Evolutionary conservation across 1,140 invertebrate species (phyloP).

Genomic region (Dendroctonus valens): DNA sequence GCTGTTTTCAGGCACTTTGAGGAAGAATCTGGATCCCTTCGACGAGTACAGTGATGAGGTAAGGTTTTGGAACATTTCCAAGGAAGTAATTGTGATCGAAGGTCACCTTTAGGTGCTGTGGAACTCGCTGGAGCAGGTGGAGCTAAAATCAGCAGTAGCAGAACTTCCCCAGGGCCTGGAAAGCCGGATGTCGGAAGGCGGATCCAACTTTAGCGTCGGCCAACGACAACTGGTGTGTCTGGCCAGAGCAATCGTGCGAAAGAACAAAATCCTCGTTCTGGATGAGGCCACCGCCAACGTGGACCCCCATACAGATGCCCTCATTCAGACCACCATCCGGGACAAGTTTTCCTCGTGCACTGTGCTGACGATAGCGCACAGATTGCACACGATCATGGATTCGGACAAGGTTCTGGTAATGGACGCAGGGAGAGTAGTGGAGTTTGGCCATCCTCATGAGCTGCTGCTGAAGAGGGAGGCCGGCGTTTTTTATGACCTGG

Average conservation of each 20-base stretch:
- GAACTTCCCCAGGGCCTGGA: conserved; percentile 48
- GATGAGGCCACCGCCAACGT: conserved; percentile 71
- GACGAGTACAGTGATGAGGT: conserved; percentile 67
- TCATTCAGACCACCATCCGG: conserved; percentile 63
- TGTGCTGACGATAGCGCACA: conserved; percentile 70
- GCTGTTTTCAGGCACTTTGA: conserved; percentile 75
- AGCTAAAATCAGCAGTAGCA: conserved; percentile 58
- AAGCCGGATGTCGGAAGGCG: conserved; percentile 62
- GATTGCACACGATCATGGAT: conserved; percentile 68
- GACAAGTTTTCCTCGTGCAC: conserved; percentile 62
- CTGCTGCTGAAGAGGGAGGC: conserved; percentile 54
- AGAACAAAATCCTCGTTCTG: conserved; percentile 61
- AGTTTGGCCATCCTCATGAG: conserved; percentile 59
- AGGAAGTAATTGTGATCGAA: background rate
- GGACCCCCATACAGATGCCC: conserved; percentile 59
- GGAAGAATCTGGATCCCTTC: conserved; percentile 86
- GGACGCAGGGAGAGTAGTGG: conserved; percentile 58
- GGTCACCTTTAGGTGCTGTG: conserved; percentile 61
- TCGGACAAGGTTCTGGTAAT: conserved; percentile 62
- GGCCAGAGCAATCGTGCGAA: conserved; percentile 62
- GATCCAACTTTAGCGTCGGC: conserved; percentile 56
- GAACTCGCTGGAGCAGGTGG: conserved; percentile 79
- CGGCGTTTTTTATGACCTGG: conserved; percentile 61
- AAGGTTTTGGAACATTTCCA: conserved; percentile 49
- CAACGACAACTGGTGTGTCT: conserved; percentile 59